These are phyloP conservation scores for Hydractinia echinata DNA, from an alignment of 30 jellyfish, hydroid and myxozoan species.

Conservation along the genomic window DNA sequence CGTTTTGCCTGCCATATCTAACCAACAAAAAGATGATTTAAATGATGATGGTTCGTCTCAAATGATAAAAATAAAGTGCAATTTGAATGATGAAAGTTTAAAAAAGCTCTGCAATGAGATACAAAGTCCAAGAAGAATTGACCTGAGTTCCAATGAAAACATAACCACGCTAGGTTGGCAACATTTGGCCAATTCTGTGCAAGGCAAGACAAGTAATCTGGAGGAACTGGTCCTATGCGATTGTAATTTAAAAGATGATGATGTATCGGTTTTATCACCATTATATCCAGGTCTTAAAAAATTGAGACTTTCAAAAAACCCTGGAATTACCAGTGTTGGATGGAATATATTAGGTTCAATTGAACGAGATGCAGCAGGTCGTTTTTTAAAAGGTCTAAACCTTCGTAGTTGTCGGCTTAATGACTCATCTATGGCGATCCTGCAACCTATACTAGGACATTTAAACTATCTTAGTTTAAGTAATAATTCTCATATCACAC, in stretches of 20 bases:
- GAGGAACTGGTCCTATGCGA: neutral
- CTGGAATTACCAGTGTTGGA: neutral
- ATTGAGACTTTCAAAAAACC: neutral
- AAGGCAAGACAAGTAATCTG: neutral
- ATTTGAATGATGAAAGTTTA: no score
- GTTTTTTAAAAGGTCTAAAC: neutral
- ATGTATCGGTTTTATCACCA: neutral
- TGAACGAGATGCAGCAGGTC: neutral
- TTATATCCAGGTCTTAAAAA: neutral
- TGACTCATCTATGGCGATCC: neutral
- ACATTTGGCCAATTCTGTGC: neutral
- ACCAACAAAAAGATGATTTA: no score
- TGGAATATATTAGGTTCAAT: neutral
- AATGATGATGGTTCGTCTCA: no score
- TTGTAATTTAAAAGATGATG: neutral
- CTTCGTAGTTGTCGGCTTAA: neutral
- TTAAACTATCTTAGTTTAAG: neutral
- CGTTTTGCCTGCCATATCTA: no score
- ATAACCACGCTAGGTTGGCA: neutral
- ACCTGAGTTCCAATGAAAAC: neutral
- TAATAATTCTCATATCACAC: neutral
- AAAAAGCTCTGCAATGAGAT: no score
- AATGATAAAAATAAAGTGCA: no score
- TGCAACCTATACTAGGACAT: neutral
- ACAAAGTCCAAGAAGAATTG: neutral